Conservation (phyloP, 2,888 invertebrate species). For the Lasioglossum pauxillum region DNA sequence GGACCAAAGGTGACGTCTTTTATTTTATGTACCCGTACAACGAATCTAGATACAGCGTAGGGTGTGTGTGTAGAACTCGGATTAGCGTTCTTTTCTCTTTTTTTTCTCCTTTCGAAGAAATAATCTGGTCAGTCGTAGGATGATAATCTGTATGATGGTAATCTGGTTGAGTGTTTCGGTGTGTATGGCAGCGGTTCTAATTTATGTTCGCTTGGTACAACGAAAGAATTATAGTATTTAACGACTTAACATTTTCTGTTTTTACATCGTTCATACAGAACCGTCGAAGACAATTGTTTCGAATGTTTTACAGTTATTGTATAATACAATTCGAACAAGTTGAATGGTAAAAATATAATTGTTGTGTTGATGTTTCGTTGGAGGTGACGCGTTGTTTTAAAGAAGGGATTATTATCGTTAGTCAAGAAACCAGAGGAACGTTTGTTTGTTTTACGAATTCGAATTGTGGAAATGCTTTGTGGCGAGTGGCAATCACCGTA, state of each 20-base stretch:
- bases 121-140: constrained; percentile 71
- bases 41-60: constrained; percentile 67
- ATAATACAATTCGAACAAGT: constrained; percentile 10
- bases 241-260: constrained; percentile 1
- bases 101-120: constrained; percentile 31
- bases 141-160: constrained; percentile 9
- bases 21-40: constrained; percentile 76
- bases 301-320: constrained; percentile 2
- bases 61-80: constrained; percentile 50
- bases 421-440: constrained; percentile 24
- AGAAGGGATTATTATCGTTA: constrained; percentile 19
- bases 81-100: constrained; percentile 19
- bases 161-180: constrained; percentile 4
- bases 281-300: neutral
- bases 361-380: constrained; percentile 23
- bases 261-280: constrained; percentile 15
- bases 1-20: constrained; percentile 82
- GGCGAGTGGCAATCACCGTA: constrained; percentile 28
- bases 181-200: constrained; percentile 19
- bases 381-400: constrained; percentile 11
- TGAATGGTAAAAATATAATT: constrained; percentile 7
- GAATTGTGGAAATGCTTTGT: constrained; percentile 20
- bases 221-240: constrained; percentile 15
- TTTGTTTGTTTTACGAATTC: constrained; percentile 26
- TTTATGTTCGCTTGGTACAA: constrained; percentile 25